Evolutionary conservation across 1,140 invertebrate genomes (phyloP), one percentile per base, ranked within the genome.

Genomic region (Oncopeltus fasciatus): DNA sequence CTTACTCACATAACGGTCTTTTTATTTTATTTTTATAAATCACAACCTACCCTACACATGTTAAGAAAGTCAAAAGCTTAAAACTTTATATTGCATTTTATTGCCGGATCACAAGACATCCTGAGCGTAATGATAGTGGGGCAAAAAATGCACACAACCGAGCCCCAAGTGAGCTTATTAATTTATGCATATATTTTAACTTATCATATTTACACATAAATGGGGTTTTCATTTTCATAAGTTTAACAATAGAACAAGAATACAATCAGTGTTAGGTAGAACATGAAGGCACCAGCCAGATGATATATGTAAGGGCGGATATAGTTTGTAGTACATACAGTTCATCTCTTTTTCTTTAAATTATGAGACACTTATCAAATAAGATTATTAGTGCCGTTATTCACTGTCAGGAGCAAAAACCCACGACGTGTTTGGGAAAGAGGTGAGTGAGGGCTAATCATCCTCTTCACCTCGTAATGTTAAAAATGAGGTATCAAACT

Each of bases 361-460:
- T 16, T 18, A 53, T 14, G 49, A 53, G 12, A 53, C 24, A 14
- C 49, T 53, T 27, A 1, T 53, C 12, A 18, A 3, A 53, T 24
- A 24, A 3, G 31, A 26, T 43, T 44, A 43, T 59, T 59, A 59
- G 57, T 59, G 57, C 57, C 57, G 57, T 60, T 63, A 59, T 26
- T 63, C 57, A 12, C 31, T 47, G n/a, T 63, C 62, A 33, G 44
- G 47, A 12, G 65, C 62, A 58, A 66, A 66, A 21, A 66, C 61
- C 65, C 65, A 66, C 28, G 62, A 61, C 2, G 65, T 53, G 60
- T 66, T 66, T 49, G 65, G 65, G 60, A 64, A 66, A 16, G 62
- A 61, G 29, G 57, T 59, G 38, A 57, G 59, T 58, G 53, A 62
- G 29, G 60, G 57, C 47, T 29, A 61, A 53, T 58, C 59, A 4